phyloP scores from a whole-genome alignment of 2,797 vertebrate species.

The Tarsius wallacei region DNA sequence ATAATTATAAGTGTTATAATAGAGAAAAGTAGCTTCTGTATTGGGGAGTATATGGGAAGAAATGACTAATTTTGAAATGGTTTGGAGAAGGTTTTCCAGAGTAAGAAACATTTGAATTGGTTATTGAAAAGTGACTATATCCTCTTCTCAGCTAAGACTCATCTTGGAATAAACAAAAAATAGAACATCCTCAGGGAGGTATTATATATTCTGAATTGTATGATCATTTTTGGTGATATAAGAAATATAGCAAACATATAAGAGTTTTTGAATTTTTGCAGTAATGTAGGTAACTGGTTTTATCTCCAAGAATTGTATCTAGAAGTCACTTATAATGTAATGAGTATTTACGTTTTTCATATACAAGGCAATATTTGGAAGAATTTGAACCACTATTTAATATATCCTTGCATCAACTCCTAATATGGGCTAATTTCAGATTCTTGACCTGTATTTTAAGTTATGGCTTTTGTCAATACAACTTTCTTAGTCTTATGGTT shows the following conservation, averaged over 20 bases:
- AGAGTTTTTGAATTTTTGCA: neutral
- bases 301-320: neutral
- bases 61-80: neutral
- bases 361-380: neutral
- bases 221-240: neutral
- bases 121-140: slow-evolving; percentile 30
- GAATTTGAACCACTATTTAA: neutral
- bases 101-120: neutral
- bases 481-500: neutral
- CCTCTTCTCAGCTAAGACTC: neutral
- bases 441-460: neutral
- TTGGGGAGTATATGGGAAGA: neutral
- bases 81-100: neutral
- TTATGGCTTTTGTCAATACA: neutral
- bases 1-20: neutral
- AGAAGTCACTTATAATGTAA: neutral
- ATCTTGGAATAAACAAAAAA: neutral
- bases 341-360: neutral
- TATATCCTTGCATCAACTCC: neutral
- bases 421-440: neutral
- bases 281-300: neutral
- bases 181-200: neutral
- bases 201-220: neutral
- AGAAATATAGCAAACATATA: neutral
- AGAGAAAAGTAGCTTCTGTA: neutral